Conservation (phyloP, 2,888 invertebrate genomes). For the Strigamia crassipes region DNA sequence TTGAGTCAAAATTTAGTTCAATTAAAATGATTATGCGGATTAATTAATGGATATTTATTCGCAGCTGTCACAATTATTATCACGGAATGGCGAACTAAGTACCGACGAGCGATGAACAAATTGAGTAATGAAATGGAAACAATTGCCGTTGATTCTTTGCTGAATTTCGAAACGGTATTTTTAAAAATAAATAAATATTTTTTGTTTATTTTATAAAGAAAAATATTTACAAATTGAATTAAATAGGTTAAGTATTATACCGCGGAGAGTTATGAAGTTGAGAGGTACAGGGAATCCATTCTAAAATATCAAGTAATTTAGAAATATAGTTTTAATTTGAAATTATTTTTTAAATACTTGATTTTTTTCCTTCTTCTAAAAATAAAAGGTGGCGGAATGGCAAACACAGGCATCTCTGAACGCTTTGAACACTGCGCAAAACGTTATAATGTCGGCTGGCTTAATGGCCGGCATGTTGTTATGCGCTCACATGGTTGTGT, state of each 20-base stretch:
- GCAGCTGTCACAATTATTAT: constrained; percentile 81
- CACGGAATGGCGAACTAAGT: constrained; percentile 99
- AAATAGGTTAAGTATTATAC: constrained; percentile 83
- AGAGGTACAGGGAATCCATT: constrained; percentile 82
- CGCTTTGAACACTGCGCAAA: constrained; percentile 88
- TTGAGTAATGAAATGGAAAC: constrained; percentile 92
- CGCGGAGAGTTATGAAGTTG: constrained; percentile 88
- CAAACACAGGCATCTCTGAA: constrained; percentile 82
- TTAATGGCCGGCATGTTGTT: constrained; percentile 84
- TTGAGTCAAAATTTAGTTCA: too few species aligned
- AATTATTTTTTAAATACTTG: not conserved
- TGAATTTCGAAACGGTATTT: constrained; percentile 94
- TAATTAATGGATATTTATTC: constrained; percentile 53
- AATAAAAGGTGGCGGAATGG: constrained; percentile 81
- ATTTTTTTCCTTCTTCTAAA: constrained; percentile 43
- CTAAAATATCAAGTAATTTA: constrained; percentile 74
- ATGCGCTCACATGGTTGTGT: constrained; percentile 83
- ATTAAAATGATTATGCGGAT: too few species aligned
- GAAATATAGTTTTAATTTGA: constrained; percentile 50
- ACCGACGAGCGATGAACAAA: constrained; percentile 88
- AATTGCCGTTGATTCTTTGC: constrained; percentile 89
- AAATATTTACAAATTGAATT: not conserved
- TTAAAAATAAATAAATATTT: constrained; percentile 50
- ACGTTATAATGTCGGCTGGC: constrained; percentile 83
- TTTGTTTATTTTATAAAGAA: not conserved